Conservation (phyloP, 2,888 invertebrate genomes). For the Carcina quercana region DNA sequence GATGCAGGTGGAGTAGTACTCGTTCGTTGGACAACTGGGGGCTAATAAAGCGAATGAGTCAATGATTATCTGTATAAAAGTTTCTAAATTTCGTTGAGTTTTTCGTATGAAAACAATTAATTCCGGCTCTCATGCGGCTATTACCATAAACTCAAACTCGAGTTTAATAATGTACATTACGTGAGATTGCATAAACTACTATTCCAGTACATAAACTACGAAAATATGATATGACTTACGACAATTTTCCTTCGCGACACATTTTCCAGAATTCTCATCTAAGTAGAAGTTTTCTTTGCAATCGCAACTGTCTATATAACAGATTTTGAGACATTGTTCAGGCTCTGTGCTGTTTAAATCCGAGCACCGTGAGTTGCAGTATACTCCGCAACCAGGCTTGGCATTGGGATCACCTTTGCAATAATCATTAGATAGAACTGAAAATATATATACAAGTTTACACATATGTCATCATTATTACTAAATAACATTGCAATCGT, state of each 20-base stretch:
- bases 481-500: too few species aligned
- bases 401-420: constrained; percentile 2
- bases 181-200: too few species aligned
- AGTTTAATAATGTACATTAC: too few species aligned
- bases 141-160: too few species aligned
- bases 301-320: constrained; percentile 11
- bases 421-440: constrained; percentile 4
- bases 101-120: too few species aligned
- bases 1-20: constrained; percentile 20
- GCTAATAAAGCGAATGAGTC: not conserved
- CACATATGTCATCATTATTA: too few species aligned
- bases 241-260: not conserved
- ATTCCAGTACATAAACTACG: not conserved
- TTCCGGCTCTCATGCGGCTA: too few species aligned
- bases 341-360: constrained; percentile 11
- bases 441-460: not conserved
- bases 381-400: constrained; percentile 20
- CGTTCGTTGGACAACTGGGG: constrained; percentile 1
- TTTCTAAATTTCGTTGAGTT: too few species aligned
- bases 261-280: constrained; percentile 1
- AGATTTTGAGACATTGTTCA: constrained; percentile 4
- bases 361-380: constrained; percentile 21
- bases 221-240: not conserved
- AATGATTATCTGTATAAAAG: too few species aligned
- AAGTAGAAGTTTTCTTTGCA: constrained; percentile 16